Conservation (phyloP, 2,797 vertebrate genomes). For the Hipposideros larvatus region DNA sequence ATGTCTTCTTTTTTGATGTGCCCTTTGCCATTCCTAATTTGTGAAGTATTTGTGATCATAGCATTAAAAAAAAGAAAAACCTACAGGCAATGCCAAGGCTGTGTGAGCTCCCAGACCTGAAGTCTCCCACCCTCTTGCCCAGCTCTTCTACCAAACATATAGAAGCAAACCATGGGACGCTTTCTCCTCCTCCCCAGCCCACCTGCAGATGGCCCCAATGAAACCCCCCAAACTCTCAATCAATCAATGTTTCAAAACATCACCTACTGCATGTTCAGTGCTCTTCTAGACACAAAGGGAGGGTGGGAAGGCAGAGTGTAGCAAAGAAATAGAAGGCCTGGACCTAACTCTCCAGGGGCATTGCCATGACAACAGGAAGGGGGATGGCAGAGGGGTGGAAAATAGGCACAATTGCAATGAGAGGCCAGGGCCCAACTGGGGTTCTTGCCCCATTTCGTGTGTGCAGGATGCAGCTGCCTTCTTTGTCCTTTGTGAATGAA, state of each 20-base stretch:
- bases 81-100: not conserved
- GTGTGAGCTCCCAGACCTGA: conserved; percentile 28
- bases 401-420: conserved; percentile 40
- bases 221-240: conserved; percentile 54
- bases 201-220: conserved; percentile 59
- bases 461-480: conserved; percentile 72
- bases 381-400: not conserved
- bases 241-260: conserved; percentile 64
- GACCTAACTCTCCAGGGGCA: conserved; percentile 48
- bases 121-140: conserved; percentile 45
- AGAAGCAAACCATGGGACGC: not conserved
- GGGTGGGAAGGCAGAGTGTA: not conserved
- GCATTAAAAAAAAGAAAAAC: not conserved
- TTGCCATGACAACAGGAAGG: conserved; percentile 68
- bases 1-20: not conserved
- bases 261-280: conserved; percentile 39
- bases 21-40: conserved; percentile 24
- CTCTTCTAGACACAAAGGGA: conserved; percentile 42
- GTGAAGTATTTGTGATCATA: conserved; percentile 46
- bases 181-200: not conserved
- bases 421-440: conserved; percentile 59
- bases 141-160: not conserved
- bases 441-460: not conserved
- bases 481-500: conserved; percentile 77
- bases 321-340: conserved; percentile 54